These are phyloP conservation scores for Loripinus fragilis DNA, from an alignment of 2,888 invertebrate genomes.

Conservation along the genomic window DNA sequence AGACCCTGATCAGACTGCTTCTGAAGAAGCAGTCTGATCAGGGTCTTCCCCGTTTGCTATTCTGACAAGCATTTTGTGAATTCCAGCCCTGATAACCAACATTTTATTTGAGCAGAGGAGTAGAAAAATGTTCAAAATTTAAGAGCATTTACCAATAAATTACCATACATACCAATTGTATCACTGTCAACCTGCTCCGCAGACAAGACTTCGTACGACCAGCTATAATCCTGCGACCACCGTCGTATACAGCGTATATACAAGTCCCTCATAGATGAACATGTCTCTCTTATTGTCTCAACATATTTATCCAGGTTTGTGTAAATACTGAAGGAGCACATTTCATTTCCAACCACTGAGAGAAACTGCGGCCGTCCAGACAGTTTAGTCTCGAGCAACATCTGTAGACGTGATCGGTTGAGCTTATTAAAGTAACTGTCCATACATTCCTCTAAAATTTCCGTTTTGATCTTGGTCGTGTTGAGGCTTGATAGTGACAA, in stretches of 20 bases:
- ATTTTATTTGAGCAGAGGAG: no score
- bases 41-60: no score
- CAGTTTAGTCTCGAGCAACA: constrained; percentile 65
- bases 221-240: constrained; percentile 79
- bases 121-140: no score
- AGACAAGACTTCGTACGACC: constrained; percentile 65
- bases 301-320: constrained; percentile 68
- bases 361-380: constrained; percentile 74
- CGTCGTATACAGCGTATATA: constrained; percentile 74
- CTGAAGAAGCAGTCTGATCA: no score
- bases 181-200: constrained; percentile 53
- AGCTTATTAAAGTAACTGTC: constrained; percentile 65
- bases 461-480: constrained; percentile 49
- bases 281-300: constrained; percentile 71
- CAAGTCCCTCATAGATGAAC: constrained; percentile 74
- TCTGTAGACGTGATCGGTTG: constrained; percentile 58
- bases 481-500: constrained; percentile 64
- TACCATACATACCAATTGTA: constrained; percentile 40
- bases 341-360: constrained; percentile 72
- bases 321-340: constrained; percentile 70
- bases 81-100: no score
- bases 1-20: no score
- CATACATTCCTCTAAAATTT: constrained; percentile 70
- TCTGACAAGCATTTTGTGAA: no score
- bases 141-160: no score